These are phyloP conservation scores for Ophiothrix spiculata DNA, from an alignment of 35 echinoderm and acorn worm genomes.

Conservation along the genomic window DNA sequence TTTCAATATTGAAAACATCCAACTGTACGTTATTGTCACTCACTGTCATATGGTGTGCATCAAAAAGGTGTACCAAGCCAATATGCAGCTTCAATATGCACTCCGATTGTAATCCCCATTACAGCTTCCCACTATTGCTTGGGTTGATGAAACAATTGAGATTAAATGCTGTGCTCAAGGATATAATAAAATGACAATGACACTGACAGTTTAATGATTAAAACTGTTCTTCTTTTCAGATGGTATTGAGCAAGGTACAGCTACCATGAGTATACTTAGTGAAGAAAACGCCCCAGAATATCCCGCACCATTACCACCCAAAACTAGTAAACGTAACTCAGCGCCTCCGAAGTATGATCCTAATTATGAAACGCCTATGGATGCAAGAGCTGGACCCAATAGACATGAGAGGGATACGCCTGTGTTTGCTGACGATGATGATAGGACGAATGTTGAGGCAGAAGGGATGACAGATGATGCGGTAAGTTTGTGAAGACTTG, in stretches of 20 bases:
- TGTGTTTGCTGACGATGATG: slow-evolving; percentile 2
- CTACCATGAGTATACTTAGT: not conserved
- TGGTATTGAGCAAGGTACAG: not conserved
- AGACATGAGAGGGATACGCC: not conserved
- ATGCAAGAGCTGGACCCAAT: not conserved
- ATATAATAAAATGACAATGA: no score
- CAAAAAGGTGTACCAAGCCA: no score
- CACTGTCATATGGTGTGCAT: no score
- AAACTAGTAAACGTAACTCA: not conserved
- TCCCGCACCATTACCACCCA: not conserved
- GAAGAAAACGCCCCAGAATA: not conserved
- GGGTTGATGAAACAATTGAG: no score
- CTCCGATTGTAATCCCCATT: no score
- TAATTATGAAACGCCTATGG: not conserved
- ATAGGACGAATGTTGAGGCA: not conserved
- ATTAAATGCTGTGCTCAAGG: no score
- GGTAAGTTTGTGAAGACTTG: no score
- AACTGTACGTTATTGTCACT: no score
- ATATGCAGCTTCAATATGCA: no score
- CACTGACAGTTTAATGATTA: no score
- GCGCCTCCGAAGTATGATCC: not conserved
- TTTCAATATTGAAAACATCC: no score
- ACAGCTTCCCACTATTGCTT: no score
- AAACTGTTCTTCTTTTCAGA: not conserved
- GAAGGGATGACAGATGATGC: not conserved